Evolutionary conservation across 2,888 invertebrate species (phyloP), one percentile per base, ranked within the genome.

Genomic region (Rotaria sp.): DNA sequence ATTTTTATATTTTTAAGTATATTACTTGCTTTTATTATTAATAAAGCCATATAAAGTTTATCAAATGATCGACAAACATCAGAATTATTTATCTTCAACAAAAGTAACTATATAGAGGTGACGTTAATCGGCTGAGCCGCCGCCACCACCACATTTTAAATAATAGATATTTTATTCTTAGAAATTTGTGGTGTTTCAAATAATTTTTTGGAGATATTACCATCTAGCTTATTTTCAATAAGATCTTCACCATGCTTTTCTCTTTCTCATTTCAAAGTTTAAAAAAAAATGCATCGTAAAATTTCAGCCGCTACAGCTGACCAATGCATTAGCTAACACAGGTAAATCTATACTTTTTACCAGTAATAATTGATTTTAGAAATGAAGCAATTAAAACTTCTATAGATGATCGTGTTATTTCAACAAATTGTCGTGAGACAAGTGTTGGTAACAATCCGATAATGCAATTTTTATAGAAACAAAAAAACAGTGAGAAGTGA

Each of bases 311-410:
- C n/a, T n/a, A n/a, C n/a, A n/a, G n/a, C n/a, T n/a, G n/a, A n/a
- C n/a, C n/a, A n/a, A n/a, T n/a, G n/a, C n/a, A n/a, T n/a, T n/a
- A 98, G 90, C 99, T 99, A 5, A 99, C 99, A 92, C 99, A 99
- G 57, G 99, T 96, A 92, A 99, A 99, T 0, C 99, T 99, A 91
- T 99, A 99, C 90, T 99, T 99, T 89, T 96, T 95, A n/a, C 89
- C 89, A 24, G 95, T 93, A 24, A 96, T 95, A 94, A 99, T 96
- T 13, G 99, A 93, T 91, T 99, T 99, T 4, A 98, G 98, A 91
- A 99, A 99, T 7, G 99, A 97, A 55, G 98, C 97, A 87, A 99
- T 92, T 57, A 99, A 92, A 0, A 99, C 99, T 92, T 99, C 99
- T 89, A 99, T 97, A 87, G 98, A 94, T 52, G 97, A 96, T 90